These are phyloP conservation scores for Fulica atra DNA, from an alignment of 2,113 vertebrate species.

Conservation along the genomic window DNA sequence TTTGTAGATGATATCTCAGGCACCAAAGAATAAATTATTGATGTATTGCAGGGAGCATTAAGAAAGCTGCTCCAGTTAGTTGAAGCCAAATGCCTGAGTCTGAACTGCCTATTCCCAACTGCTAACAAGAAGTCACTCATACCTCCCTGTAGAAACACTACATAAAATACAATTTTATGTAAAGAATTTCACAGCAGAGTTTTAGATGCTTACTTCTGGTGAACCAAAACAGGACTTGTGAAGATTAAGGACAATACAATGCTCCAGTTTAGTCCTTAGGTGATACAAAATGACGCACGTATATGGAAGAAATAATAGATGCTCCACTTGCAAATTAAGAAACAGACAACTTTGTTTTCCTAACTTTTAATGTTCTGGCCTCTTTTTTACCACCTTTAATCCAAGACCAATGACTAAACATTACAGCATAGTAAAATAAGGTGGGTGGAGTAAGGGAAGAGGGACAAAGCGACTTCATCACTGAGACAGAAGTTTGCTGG, in stretches of 20 bases:
- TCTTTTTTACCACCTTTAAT: neutral
- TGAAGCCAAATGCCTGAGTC: neutral
- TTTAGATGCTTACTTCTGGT: neutral
- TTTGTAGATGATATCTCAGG: neutral
- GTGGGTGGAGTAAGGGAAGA: neutral
- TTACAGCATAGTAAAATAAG: neutral
- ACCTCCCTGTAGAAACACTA: neutral
- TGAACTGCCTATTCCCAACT: neutral
- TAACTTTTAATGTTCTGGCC: neutral
- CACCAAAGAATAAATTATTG: neutral
- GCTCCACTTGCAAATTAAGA: neutral
- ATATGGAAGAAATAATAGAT: neutral
- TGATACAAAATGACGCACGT: neutral
- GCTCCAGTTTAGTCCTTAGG: neutral
- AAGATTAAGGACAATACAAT: neutral
- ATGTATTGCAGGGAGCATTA: neutral
- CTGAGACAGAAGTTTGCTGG: neutral
- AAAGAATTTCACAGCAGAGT: neutral
- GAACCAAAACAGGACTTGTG: neutral
- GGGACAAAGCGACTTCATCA: neutral
- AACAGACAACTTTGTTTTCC: neutral
- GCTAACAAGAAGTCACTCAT: neutral
- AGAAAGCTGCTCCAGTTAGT: neutral
- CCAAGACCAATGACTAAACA: neutral
- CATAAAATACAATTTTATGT: neutral